phyloP scores from a whole-genome alignment of 2,888 invertebrate genomes.

The Caradrina clavipalpis region DNA sequence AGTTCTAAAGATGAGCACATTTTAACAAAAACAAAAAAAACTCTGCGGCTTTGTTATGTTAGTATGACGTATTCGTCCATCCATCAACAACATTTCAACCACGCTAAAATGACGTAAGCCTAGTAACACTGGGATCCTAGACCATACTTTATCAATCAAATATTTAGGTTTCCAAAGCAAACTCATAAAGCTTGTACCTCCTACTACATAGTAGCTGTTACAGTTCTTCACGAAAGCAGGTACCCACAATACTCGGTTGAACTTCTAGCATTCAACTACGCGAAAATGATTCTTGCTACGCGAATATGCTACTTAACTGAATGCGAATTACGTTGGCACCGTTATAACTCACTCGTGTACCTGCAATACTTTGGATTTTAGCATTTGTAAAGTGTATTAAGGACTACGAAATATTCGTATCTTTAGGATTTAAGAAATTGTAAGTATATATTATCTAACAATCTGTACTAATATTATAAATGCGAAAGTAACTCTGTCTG shows the following conservation, averaged over 20 bases:
- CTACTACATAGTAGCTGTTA: not conserved
- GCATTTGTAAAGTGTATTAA: not conserved
- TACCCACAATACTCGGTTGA: not conserved
- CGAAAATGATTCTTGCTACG: slow-evolving; percentile 24
- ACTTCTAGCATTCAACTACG: slow-evolving; percentile 28
- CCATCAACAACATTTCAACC: too few relatives aligned
- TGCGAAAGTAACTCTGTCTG: too few relatives aligned
- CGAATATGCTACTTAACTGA: slow-evolving; percentile 25
- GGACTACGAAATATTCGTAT: not conserved
- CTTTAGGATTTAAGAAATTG: not conserved
- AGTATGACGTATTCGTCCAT: too few relatives aligned
- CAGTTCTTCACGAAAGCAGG: not conserved
- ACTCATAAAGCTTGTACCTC: not conserved
- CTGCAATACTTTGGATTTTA: slow-evolving; percentile 8
- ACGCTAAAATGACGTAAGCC: too few relatives aligned
- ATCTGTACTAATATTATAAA: too few relatives aligned
- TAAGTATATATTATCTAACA: too few relatives aligned
- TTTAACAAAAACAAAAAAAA: too few relatives aligned
- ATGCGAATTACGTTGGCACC: slow-evolving; percentile 24
- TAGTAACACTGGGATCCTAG: too few relatives aligned
- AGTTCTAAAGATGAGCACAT: too few relatives aligned
- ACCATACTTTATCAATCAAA: too few relatives aligned
- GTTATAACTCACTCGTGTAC: slow-evolving; percentile 21
- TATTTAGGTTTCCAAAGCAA: not conserved
- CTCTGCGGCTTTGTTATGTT: too few relatives aligned